Conservation (phyloP, 1,140 invertebrate species). For the Parapsyche elsis region DNA sequence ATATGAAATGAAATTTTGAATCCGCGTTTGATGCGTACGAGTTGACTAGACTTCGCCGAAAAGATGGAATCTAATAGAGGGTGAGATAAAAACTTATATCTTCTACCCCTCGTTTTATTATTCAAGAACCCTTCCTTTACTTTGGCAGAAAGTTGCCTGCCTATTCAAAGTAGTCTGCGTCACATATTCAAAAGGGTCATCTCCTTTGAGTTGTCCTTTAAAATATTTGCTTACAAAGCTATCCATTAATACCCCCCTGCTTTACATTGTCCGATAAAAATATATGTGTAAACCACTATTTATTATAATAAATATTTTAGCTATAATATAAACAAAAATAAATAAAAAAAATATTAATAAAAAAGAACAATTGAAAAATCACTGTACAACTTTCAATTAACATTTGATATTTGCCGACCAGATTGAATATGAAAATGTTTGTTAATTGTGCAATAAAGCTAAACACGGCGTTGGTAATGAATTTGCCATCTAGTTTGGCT, state of each 20-base stretch:
- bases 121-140: slow-evolving; percentile 15
- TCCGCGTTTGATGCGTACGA: neutral
- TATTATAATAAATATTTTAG: too few species aligned
- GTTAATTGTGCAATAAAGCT: too few species aligned
- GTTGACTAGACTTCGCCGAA: neutral
- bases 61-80: slow-evolving; percentile 21
- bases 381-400: too few species aligned
- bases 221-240: neutral
- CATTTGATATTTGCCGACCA: too few species aligned
- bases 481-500: neutral
- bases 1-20: too few species aligned
- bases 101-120: neutral
- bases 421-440: too few species aligned
- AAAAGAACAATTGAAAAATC: too few species aligned
- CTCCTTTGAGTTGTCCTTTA: slow-evolving; percentile 1
- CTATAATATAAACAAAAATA: too few species aligned
- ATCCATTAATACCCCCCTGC: too few species aligned
- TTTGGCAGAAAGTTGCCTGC: neutral
- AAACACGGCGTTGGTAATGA: neutral
- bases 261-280: too few species aligned
- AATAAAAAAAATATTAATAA: too few species aligned
- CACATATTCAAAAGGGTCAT: slow-evolving; percentile 28
- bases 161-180: slow-evolving; percentile 21
- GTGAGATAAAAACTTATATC: slow-evolving; percentile 18
- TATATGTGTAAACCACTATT: too few species aligned